These are phyloP conservation scores for Meteorus cinctellus DNA, from an alignment of 2,888 invertebrate species.

Conservation along the genomic window DNA sequence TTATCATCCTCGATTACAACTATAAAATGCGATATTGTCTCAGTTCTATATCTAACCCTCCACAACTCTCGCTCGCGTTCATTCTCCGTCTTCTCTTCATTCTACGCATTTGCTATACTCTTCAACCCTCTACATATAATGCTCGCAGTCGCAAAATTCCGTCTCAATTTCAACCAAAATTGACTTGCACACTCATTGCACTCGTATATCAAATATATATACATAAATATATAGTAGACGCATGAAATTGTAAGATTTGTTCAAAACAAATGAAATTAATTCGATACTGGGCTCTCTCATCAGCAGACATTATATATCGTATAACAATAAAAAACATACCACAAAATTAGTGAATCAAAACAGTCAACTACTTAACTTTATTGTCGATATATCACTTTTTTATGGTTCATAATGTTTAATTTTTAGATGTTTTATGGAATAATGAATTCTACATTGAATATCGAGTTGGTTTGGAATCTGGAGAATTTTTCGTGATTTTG, in stretches of 20 bases:
- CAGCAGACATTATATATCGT: too few relatives aligned
- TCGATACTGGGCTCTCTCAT: too few relatives aligned
- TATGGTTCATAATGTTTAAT: too few relatives aligned
- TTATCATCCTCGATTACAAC: conserved; percentile 73
- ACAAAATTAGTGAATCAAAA: too few relatives aligned
- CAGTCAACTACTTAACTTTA: too few relatives aligned
- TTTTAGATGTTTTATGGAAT: too few relatives aligned
- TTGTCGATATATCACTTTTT: too few relatives aligned
- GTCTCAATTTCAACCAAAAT: conserved; percentile 36
- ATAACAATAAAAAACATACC: too few relatives aligned
- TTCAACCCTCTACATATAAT: conserved; percentile 16
- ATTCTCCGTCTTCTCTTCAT: conserved; percentile 8
- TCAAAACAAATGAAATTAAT: not conserved
- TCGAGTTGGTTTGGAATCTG: too few relatives aligned
- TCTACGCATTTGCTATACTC: conserved; percentile 13
- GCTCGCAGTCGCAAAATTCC: conserved; percentile 16
- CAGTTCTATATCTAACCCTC: conserved; percentile 37
- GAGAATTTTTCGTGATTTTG: too few relatives aligned
- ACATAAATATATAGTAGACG: too few relatives aligned
- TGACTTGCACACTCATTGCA: conserved; percentile 37
- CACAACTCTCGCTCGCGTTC: conserved; percentile 12
- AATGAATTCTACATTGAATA: too few relatives aligned
- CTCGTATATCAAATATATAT: not conserved
- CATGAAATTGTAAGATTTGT: not conserved
- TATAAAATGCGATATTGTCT: conserved; percentile 72